Evolutionary conservation across 35 echinoderm and acorn worm species (phyloP).

Genomic region (Apostichopus parvimensis): DNA sequence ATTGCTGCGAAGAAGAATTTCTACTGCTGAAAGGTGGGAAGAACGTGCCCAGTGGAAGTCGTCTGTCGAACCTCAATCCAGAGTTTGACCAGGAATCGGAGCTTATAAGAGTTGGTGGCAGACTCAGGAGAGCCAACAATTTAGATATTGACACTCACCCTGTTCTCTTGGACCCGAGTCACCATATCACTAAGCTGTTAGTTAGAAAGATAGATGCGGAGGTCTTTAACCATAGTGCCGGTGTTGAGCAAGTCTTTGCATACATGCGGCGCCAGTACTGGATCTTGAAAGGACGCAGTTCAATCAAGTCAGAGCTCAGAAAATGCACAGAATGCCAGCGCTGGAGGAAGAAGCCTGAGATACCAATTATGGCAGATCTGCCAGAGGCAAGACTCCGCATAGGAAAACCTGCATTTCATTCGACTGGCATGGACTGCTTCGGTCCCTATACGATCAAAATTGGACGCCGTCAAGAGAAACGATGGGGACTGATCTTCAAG

Average conservation of each 20-base stretch:
- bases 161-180: slow-evolving; percentile 38
- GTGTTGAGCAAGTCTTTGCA: slow-evolving; percentile 40
- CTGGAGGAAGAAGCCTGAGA: slow-evolving; percentile 40
- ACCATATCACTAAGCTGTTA: slow-evolving; percentile 40
- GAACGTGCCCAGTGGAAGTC: slow-evolving; percentile 1
- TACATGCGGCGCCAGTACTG: slow-evolving; percentile 48
- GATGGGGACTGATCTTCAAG: slow-evolving; percentile 56
- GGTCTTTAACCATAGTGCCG: slow-evolving; percentile 31
- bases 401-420: slow-evolving; percentile 26
- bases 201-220: slow-evolving; percentile 22
- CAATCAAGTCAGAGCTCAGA: slow-evolving; percentile 36
- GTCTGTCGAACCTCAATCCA: slow-evolving; percentile 19
- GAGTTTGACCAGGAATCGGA: slow-evolving; percentile 16
- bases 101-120: slow-evolving; percentile 48
- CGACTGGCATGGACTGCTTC: slow-evolving; percentile 57
- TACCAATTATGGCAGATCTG: slow-evolving; percentile 64
- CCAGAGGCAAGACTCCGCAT: slow-evolving; percentile 32
- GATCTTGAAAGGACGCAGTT: slow-evolving; percentile 45
- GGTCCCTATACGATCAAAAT: slow-evolving; percentile 44
- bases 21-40: slow-evolving; percentile 19
- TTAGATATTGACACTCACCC: slow-evolving; percentile 14
- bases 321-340: slow-evolving; percentile 58
- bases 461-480: slow-evolving; percentile 38
- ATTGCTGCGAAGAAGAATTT: not conserved
- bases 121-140: slow-evolving; percentile 41